A percentile compares a stretch with the other conserved stretches of the same genome.
Conservation (phyloP, 1,140 invertebrate genomes). For the Neuroterus valhalla region DNA sequence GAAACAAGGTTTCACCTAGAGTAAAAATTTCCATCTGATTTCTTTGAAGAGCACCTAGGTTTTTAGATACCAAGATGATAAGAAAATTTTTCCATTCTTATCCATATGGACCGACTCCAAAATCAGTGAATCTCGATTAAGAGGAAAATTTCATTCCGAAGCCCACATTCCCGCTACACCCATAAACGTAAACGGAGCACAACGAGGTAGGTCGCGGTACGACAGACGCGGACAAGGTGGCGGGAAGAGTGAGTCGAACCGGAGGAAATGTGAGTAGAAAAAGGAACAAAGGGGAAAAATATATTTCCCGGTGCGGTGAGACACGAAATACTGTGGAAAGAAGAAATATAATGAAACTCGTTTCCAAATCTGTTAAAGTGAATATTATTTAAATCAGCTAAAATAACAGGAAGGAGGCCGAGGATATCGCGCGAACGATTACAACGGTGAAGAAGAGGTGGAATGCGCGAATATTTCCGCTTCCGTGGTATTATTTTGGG, state of each 20-base stretch:
- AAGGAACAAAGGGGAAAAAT: slow-evolving; percentile 35
- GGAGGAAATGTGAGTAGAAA: neutral
- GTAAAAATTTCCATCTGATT: too few species aligned
- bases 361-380: slow-evolving; percentile 59
- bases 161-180: slow-evolving; percentile 19
- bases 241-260: neutral
- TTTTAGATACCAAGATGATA: neutral
- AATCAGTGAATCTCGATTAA: neutral
- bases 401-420: slow-evolving; percentile 44
- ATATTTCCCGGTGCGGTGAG: slow-evolving; percentile 48
- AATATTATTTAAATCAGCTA: slow-evolving; percentile 61
- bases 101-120: neutral
- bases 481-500: slow-evolving; percentile 57
- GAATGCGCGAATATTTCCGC: slow-evolving; percentile 48
- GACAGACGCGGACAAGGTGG: neutral
- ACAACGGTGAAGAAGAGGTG: slow-evolving; percentile 35
- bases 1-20: too few species aligned
- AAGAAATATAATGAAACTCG: slow-evolving; percentile 58
- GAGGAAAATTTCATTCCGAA: slow-evolving; percentile 14
- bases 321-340: slow-evolving; percentile 54
- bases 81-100: neutral
- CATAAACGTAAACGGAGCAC: slow-evolving; percentile 55
- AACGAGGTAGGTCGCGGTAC: slow-evolving; percentile 50
- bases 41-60: too few species aligned
- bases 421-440: slow-evolving; percentile 57